Percentiles rank a stretch among this genome's conserved stretches.
phyloP scores from a whole-genome alignment of 2,797 vertebrate genomes.

The Enteromius argenteus region DNA sequence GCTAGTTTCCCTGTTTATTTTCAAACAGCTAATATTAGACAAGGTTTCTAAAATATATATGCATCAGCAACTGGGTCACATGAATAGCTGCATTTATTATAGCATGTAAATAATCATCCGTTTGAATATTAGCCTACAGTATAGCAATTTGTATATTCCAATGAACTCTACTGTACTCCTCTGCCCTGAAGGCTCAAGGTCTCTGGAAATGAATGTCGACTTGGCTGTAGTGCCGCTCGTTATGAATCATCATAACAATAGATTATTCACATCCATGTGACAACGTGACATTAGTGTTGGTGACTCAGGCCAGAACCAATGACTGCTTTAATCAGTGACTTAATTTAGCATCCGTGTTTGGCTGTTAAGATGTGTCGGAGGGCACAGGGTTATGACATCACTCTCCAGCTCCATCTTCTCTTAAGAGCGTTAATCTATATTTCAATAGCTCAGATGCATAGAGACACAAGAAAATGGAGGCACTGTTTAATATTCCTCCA shows the following conservation, averaged over 20 bases:
- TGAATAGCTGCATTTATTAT: background rate
- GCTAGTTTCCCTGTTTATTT: background rate
- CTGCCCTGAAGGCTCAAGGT: slow-evolving; percentile 7
- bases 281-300: slow-evolving; percentile 46
- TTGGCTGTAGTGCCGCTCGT: background rate
- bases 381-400: slow-evolving; percentile 14
- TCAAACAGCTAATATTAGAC: background rate
- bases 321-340: slow-evolving; percentile 56
- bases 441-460: slow-evolving; percentile 22
- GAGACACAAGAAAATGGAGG: slow-evolving; percentile 32
- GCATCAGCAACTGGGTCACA: background rate
- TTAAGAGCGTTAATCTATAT: slow-evolving; percentile 29
- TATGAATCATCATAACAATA: slow-evolving; percentile 46
- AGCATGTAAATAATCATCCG: background rate
- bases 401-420: slow-evolving; percentile 4
- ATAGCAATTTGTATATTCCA: background rate
- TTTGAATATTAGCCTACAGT: background rate
- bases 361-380: slow-evolving; percentile 37
- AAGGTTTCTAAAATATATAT: background rate
- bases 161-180: slow-evolving; percentile 1
- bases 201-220: slow-evolving; percentile 30
- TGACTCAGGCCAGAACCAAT: slow-evolving; percentile 40
- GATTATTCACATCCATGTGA: slow-evolving; percentile 52
- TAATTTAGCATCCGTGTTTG: slow-evolving; percentile 50
- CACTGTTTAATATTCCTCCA: slow-evolving; percentile 55